These are phyloP conservation scores for Dolichotis patagonum DNA, from an alignment of 2,113 vertebrate genomes.

Conservation along the genomic window DNA sequence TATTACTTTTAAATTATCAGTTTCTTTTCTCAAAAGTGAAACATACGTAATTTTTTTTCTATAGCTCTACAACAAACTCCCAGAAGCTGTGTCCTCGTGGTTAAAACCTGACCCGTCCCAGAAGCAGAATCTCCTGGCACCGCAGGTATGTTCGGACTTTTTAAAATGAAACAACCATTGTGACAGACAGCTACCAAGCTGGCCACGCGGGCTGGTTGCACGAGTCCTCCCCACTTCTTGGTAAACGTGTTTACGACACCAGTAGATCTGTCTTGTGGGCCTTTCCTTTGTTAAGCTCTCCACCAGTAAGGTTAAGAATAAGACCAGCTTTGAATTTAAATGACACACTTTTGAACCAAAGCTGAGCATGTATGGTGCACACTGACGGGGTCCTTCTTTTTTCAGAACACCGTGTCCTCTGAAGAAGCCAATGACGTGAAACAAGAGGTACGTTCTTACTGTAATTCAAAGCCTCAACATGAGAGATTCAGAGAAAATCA, in stretches of 20 bases:
- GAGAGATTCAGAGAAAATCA: background rate
- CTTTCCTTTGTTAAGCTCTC: background rate
- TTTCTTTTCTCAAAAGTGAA: constrained; percentile 23
- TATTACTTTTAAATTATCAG: background rate
- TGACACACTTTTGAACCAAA: constrained; percentile 11
- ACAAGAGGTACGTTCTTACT: constrained; percentile 76
- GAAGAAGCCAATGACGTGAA: constrained; percentile 81
- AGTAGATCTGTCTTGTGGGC: background rate
- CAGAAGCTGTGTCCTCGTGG: constrained; percentile 65
- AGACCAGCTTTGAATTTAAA: background rate
- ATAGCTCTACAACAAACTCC: constrained; percentile 67
- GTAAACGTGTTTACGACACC: background rate
- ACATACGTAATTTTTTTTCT: background rate
- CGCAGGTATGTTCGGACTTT: constrained; percentile 72
- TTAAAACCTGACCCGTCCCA: constrained; percentile 69
- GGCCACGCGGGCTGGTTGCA: background rate
- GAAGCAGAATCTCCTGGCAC: constrained; percentile 69
- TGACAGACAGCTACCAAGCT: background rate
- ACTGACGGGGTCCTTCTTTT: constrained; percentile 58
- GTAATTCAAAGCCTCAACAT: background rate
- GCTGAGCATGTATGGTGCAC: background rate
- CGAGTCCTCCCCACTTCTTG: background rate
- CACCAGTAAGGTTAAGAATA: background rate
- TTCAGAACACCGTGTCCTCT: constrained; percentile 82
- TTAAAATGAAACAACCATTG: background rate